phyloP scores from a whole-genome alignment of 2,888 invertebrate genomes.

The Myopa testacea region DNA sequence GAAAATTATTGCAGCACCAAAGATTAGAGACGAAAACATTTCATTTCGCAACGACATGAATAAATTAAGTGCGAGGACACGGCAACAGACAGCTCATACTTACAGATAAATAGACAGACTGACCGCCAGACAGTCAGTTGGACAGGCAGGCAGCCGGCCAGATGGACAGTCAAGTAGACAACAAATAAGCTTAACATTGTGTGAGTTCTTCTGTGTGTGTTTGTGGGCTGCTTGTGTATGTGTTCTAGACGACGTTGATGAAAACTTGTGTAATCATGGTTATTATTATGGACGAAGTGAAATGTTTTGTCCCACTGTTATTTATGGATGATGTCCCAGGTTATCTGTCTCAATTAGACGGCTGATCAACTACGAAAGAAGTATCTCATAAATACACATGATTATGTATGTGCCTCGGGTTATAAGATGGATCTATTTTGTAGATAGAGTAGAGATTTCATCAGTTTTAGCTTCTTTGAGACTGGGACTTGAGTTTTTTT shows the following conservation, averaged over 20 bases:
- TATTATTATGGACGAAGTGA: not conserved
- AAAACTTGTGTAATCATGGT: not conserved
- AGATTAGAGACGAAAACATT: conserved; percentile 39
- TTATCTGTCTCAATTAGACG: conserved; percentile 1
- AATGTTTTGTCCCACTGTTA: conserved; percentile 6
- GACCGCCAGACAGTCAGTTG: not conserved
- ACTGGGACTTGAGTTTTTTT: too few species aligned
- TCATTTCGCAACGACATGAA: conserved; percentile 36
- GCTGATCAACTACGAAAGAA: not conserved
- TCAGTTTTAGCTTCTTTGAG: too few species aligned
- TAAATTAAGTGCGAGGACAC: conserved; percentile 35
- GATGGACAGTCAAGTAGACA: not conserved
- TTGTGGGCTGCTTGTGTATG: not conserved
- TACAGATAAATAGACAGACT: conserved; percentile 1
- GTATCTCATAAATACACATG: too few species aligned
- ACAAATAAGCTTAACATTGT: not conserved
- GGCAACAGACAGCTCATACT: not conserved
- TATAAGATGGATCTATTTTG: too few species aligned
- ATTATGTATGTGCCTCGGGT: too few species aligned
- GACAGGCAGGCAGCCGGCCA: not conserved
- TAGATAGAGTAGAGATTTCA: too few species aligned
- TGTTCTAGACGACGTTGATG: conserved; percentile 1
- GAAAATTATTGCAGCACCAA: conserved; percentile 37
- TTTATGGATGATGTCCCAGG: not conserved
- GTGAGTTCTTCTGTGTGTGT: not conserved